These are phyloP conservation scores for Drosophila antonietae DNA, from an alignment of 2,888 invertebrate species.

Conservation along the genomic window DNA sequence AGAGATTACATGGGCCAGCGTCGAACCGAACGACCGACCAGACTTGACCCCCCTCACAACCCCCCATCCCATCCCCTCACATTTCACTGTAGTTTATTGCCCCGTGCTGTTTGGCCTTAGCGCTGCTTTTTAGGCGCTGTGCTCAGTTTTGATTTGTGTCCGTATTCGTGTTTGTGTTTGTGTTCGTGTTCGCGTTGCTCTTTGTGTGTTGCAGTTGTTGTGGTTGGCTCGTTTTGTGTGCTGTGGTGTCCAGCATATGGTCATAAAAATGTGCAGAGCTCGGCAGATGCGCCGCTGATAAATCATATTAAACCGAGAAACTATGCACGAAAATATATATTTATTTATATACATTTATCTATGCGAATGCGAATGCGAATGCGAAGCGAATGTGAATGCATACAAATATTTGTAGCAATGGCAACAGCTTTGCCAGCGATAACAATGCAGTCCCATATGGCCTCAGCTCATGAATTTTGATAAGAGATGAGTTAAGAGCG, in stretches of 20 bases:
- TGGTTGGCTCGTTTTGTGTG: slow-evolving; percentile 16
- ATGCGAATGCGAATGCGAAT: slow-evolving; percentile 24
- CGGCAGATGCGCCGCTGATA: slow-evolving; percentile 61
- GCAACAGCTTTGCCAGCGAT: slow-evolving; percentile 32
- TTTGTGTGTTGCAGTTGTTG: slow-evolving; percentile 50
- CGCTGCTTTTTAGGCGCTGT: slow-evolving; percentile 76
- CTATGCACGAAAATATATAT: slow-evolving; percentile 29
- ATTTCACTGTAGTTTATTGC: slow-evolving; percentile 71
- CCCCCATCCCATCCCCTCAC: slow-evolving; percentile 4
- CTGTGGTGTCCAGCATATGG: slow-evolving; percentile 63
- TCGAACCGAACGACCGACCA: slow-evolving; percentile 5
- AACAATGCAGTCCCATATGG: slow-evolving; percentile 21
- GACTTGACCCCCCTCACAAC: neutral
- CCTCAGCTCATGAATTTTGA: slow-evolving; percentile 3
- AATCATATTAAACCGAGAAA: slow-evolving; percentile 65
- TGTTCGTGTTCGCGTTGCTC: slow-evolving; percentile 36
- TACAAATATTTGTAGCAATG: slow-evolving; percentile 40
- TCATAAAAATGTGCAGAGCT: slow-evolving; percentile 74
- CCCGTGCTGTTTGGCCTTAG: slow-evolving; percentile 59
- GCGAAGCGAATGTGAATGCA: slow-evolving; percentile 44
- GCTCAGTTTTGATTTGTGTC: slow-evolving; percentile 73
- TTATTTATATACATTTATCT: slow-evolving; percentile 20
- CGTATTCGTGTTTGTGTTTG: slow-evolving; percentile 37
- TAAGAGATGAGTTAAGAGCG: neutral
- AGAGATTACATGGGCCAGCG: slow-evolving; percentile 77